A percentile compares a stretch with the other conserved stretches of the same genome.
Conservation (phyloP, 2,113 vertebrate species). For the Sinocyclocheilus rhinocerous region DNA sequence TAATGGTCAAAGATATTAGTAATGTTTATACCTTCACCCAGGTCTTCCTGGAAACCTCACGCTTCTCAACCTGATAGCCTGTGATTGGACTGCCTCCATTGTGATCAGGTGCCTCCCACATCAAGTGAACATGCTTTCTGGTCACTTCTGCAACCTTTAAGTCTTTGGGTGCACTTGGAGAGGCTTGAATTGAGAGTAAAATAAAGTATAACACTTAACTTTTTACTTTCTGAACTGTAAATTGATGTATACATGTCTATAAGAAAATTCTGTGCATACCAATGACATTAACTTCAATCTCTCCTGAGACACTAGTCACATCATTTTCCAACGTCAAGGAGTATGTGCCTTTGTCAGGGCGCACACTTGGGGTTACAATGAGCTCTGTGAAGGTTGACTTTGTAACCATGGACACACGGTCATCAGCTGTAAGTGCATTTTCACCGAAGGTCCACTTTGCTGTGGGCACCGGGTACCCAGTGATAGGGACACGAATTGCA, state of each 20-base stretch:
- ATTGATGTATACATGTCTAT: background rate
- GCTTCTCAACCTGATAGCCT: slow-evolving; percentile 93
- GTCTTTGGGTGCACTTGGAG: slow-evolving; percentile 92
- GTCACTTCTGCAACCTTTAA: slow-evolving; percentile 89
- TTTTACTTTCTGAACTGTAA: background rate
- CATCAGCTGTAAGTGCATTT: slow-evolving; percentile 79
- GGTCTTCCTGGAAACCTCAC: slow-evolving; percentile 91
- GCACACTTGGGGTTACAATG: slow-evolving; percentile 87
- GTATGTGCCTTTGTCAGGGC: slow-evolving; percentile 93
- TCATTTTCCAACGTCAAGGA: slow-evolving; percentile 87
- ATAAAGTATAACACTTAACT: background rate
- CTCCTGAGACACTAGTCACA: slow-evolving; percentile 86
- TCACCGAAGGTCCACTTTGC: slow-evolving; percentile 89
- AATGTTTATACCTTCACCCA: slow-evolving; percentile 88
- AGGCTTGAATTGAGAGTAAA: slow-evolving; percentile 75
- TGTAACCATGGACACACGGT: slow-evolving; percentile 85
- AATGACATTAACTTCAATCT: slow-evolving; percentile 96
- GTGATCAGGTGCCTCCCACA: slow-evolving; percentile 94
- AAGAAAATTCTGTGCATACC: slow-evolving; percentile 74
- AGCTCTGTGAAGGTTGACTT: slow-evolving; percentile 85
- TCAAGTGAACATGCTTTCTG: slow-evolving; percentile 85
- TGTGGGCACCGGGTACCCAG: slow-evolving; percentile 87
- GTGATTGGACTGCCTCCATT: slow-evolving; percentile 95
- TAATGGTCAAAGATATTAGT: background rate
- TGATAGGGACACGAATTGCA: slow-evolving; percentile 89